phyloP scores from a whole-genome alignment of 2,888 invertebrate genomes.

The Chydorus sphaericus region DNA sequence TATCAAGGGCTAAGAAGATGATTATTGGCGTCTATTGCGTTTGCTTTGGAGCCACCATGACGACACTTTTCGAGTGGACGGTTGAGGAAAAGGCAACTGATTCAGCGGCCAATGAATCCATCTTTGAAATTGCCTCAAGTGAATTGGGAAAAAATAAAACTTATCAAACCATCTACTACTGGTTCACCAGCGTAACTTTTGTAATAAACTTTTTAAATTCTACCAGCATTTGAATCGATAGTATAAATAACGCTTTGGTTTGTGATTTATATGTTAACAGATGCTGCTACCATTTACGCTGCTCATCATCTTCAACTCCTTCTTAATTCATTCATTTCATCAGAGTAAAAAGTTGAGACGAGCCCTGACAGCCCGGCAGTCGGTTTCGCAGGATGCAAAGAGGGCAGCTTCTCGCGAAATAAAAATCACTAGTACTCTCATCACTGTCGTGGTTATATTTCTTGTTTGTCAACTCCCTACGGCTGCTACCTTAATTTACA shows the following conservation, averaged over 20 bases:
- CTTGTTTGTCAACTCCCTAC: conserved; percentile 56
- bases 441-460: conserved; percentile 63
- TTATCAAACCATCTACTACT: conserved; percentile 45
- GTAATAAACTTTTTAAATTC: too few relatives aligned
- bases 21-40: conserved; percentile 41
- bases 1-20: conserved; percentile 48
- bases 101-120: conserved; percentile 11
- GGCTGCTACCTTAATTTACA: conserved; percentile 42
- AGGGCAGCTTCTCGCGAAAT: conserved; percentile 39
- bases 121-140: conserved; percentile 18
- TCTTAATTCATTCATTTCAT: conserved; percentile 48
- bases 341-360: conserved; percentile 38
- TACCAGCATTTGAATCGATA: too few relatives aligned
- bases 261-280: too few relatives aligned
- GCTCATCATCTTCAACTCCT: conserved; percentile 54
- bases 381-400: not conserved
- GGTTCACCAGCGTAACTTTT: conserved; percentile 46
- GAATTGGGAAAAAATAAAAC: conserved; percentile 36
- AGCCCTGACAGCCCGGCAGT: conserved; percentile 33
- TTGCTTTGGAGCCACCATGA: conserved; percentile 44
- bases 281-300: conserved; percentile 47
- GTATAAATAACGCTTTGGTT: too few relatives aligned
- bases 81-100: conserved; percentile 24
- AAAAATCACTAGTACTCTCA: conserved; percentile 57
- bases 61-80: conserved; percentile 50